Conservation (phyloP, 37 sponge, comb jelly and placozoan species). For the Cladorhizidae sp. region DNA sequence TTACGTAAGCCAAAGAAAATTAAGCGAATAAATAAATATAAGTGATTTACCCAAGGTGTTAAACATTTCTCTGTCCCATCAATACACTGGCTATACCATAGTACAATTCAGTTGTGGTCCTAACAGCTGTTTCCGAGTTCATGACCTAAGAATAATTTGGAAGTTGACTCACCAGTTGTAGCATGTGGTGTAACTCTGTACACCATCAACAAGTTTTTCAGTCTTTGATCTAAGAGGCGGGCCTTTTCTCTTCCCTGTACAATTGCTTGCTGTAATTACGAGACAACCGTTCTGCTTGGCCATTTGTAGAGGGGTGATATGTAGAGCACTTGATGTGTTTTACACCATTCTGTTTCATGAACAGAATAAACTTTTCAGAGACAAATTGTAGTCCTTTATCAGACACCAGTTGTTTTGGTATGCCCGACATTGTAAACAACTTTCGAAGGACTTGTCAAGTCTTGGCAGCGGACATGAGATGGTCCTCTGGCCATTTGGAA, state of each 20-base stretch:
- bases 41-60: too few species aligned
- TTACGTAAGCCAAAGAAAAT: too few species aligned
- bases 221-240: background rate
- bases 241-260: background rate
- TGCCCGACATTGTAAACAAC: too few species aligned
- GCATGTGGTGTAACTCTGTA: too few species aligned
- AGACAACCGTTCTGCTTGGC: conserved; percentile 49
- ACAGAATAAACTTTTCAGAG: conserved; percentile 21
- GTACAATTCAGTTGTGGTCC: background rate
- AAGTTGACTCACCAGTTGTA: background rate
- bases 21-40: too few species aligned
- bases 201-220: too few species aligned
- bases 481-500: too few species aligned
- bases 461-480: too few species aligned
- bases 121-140: background rate
- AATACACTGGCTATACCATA: too few species aligned
- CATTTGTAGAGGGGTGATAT: conserved; percentile 58
- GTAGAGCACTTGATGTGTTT: conserved; percentile 25
- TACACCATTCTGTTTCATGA: conserved; percentile 26
- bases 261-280: conserved; percentile 32
- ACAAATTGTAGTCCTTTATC: conserved; percentile 20
- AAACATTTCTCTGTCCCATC: too few species aligned
- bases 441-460: too few species aligned
- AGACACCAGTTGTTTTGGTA: conserved; percentile 45
- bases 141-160: conserved; percentile 34